Evolutionary conservation across 2,888 invertebrate genomes (phyloP), one percentile per base, ranked within the genome.

Genomic region (Ryuthela nishihirai): DNA sequence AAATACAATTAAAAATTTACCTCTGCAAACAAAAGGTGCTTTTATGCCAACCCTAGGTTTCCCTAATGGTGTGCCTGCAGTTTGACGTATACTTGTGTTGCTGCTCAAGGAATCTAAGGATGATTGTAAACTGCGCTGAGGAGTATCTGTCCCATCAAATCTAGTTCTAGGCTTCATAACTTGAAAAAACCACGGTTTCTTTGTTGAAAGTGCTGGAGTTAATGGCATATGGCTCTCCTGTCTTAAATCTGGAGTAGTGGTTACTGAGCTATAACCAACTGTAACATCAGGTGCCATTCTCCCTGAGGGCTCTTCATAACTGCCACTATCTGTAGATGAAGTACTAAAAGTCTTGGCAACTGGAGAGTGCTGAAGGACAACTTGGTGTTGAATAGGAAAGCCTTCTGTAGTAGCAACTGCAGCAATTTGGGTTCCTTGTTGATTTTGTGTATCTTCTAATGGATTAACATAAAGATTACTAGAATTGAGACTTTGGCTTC

Each of bases 101-200:
- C 55, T 54, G 6, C 44, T 48, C 25, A 62, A 42, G 12, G 56
- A 56, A 41, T 62, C 62, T 24, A 56, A 38, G 25, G 62, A 62
- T 5, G 62, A 58, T 41, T 54, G 58, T 35, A 58, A 39, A 35
- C 56, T 58, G 39, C 43, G 49, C n/a, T 54, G 54, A 17, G 54
- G 48, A 17, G 42, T 35, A 40, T 54, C 60, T 12, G 47, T 44
- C 18, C 64, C 63, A 20, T 66, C 66, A 46, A 67, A 67, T 9
- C 67, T 55, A 23, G 67, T 61, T 36, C 66, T 63, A 24, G 67
- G 64, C 29, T 61, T 65, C 24, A 62, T 48, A 25, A 61, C 66
- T 64, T 67, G 65, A 25, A 64, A 54, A 43, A 62, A 62, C 54
- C 62, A 54, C 12, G 64, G 61, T 46, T 62, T 64, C 35, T 59